Base-by-base conservation (phyloP, 2,888 invertebrate species). In the Eurois occulta region DNA sequence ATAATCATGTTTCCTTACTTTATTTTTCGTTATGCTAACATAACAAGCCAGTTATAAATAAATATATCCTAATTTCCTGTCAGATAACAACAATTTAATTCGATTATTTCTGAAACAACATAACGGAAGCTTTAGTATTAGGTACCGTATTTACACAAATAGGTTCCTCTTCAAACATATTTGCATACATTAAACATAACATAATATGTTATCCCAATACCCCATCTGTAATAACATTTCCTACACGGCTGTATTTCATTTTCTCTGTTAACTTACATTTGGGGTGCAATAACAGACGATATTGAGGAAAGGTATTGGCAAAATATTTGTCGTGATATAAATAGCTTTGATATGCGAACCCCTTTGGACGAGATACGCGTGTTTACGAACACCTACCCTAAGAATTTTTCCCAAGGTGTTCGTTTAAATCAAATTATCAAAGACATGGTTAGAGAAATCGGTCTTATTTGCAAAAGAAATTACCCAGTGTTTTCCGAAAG, bases 241-340 rank as follows among this genome's bases (percentile, higher is more conserved):
- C 10, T 48, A 41, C 35, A 69, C 10, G 48, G 18, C 24, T 77
- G 73, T 77, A 58, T 81, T 74, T 77, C 65, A 74, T 69, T 73
- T 75, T 13, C 70, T 38, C 28, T 8, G 16, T 35, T 52, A 60
- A 60, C 69, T 77, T 72, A 74, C 62, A 52, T 81, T 66, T 81
- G 62, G 52, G 38, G 35, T 73, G 77, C 82, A 85, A 83, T 81
- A 85, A 52, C 67, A 67, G 32, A 71, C 41, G 38, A 62, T 80
- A 80, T 83, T 85, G 60, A 13, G n/a, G 16, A 46, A 76, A 76
- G 16, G 38, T 81, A 74, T 85, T 76, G 60, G 32, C n/a, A 46
- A 71, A 70, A 68, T 46, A 65, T 71, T 46, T 73, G 60, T 46
- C 58, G 32, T 55, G 28, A 35, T 76, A 65, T 62, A 70, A 75